Percentiles rank a stretch among this genome's conserved stretches.
phyloP scores from a whole-genome alignment of 2,113 vertebrate species.

The Calidris pygmaea region DNA sequence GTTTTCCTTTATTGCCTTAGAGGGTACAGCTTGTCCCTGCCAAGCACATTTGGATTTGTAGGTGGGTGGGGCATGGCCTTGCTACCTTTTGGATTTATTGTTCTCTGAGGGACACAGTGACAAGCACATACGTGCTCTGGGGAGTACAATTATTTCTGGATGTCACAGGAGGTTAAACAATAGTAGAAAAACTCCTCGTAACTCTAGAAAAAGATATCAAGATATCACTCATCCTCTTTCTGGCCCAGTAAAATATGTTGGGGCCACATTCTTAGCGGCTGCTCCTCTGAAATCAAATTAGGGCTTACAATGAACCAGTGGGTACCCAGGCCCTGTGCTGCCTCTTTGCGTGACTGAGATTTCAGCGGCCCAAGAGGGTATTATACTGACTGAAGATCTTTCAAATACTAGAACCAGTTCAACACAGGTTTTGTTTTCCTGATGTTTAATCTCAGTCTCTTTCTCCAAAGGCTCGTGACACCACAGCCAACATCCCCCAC shows the following conservation, averaged over 20 bases:
- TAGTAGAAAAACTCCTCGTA: background rate
- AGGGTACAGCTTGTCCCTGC: background rate
- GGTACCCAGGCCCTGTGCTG: background rate
- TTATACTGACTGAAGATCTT: background rate
- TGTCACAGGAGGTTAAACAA: background rate
- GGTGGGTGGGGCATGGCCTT: background rate
- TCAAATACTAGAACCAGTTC: background rate
- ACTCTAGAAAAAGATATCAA: background rate
- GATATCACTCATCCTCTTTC: background rate
- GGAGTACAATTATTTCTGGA: background rate
- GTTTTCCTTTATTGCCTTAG: background rate
- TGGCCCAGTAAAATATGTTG: background rate
- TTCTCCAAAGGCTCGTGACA: background rate
- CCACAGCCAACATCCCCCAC: fast-evolving
- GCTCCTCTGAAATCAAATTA: background rate
- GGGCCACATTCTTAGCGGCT: background rate
- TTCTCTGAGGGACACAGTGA: background rate
- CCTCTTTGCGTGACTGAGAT: background rate
- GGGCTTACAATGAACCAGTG: background rate
- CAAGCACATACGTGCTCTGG: background rate
- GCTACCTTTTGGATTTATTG: background rate
- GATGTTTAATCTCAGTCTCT: background rate
- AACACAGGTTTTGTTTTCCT: background rate
- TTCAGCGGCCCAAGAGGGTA: background rate
- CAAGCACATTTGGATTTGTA: background rate